Evolutionary conservation across 2,113 vertebrate species (phyloP).

Genomic region (Entomyzon cyanotis): DNA sequence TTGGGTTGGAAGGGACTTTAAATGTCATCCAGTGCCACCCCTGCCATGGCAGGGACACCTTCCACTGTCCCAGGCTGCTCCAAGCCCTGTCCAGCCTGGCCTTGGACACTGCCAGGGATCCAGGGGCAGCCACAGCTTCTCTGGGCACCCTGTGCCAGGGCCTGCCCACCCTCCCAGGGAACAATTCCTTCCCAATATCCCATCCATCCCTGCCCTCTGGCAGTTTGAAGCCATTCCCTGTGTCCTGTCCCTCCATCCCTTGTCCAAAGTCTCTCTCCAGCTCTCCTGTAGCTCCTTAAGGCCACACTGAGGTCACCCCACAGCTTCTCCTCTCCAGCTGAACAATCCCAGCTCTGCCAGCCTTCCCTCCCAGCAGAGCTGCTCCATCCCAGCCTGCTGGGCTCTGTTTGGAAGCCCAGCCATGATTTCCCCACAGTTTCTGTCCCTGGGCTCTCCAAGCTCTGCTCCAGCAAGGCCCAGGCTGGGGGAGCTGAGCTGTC

Average conservation of each 20-base stretch:
- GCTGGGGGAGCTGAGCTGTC: background rate
- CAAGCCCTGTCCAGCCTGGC: background rate
- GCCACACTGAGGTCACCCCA: no score
- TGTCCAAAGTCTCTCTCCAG: background rate
- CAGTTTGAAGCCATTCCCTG: background rate
- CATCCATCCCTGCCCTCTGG: background rate
- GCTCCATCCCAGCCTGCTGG: background rate
- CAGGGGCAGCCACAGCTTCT: background rate
- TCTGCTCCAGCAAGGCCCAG: background rate
- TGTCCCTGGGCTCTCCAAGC: background rate
- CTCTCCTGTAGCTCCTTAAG: background rate
- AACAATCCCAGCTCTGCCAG: background rate
- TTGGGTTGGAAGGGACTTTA: background rate
- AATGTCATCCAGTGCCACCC: background rate
- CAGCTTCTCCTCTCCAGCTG: background rate
- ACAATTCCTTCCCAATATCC: background rate
- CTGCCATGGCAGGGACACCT: background rate
- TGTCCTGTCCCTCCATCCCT: rapidly evolving
- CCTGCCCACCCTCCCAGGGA: background rate
- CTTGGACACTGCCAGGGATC: background rate
- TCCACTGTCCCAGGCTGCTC: background rate
- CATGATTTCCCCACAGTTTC: background rate
- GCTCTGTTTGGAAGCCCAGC: background rate
- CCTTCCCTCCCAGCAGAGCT: background rate
- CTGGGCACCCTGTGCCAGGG: background rate